Conservation (phyloP, 92 coral and sea anemone species). For the Epizoanthus stellaris region DNA sequence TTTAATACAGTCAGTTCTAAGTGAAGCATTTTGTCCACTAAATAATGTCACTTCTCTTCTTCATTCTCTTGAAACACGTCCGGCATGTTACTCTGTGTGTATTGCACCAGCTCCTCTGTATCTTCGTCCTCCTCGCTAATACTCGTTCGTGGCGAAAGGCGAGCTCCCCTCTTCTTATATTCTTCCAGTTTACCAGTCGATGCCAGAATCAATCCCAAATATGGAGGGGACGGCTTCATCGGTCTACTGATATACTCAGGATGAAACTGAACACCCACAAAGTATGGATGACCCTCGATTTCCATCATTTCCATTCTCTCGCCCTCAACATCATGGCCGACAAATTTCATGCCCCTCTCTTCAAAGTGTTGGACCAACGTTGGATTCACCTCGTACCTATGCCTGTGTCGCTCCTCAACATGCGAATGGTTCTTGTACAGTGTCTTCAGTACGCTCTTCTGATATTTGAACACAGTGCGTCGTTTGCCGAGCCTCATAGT, state of each 20-base stretch:
- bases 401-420: constrained; percentile 97
- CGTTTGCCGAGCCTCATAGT: constrained; percentile 98
- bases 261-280: constrained; percentile 97
- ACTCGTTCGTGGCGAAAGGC: constrained; percentile 95
- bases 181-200: constrained; percentile 81
- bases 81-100: background rate
- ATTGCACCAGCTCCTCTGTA: constrained; percentile 45
- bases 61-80: constrained; percentile 7
- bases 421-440: constrained; percentile 83
- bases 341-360: constrained; percentile 91
- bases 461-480: constrained; percentile 83
- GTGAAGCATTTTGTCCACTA: background rate
- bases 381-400: constrained; percentile 96
- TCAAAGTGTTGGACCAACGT: constrained; percentile 68
- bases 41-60: background rate
- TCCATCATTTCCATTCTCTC: constrained; percentile 98
- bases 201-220: constrained; percentile 92
- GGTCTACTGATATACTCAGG: constrained; percentile 98
- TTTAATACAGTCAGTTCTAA: constrained; percentile 8
- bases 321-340: constrained; percentile 99
- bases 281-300: constrained; percentile 91
- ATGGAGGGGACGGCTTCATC: constrained; percentile 93
- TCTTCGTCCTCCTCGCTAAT: constrained; percentile 86
- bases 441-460: constrained; percentile 50
- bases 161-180: constrained; percentile 83